Conservation (phyloP, 2,113 vertebrate genomes). For the Hydropotes inermis region DNA sequence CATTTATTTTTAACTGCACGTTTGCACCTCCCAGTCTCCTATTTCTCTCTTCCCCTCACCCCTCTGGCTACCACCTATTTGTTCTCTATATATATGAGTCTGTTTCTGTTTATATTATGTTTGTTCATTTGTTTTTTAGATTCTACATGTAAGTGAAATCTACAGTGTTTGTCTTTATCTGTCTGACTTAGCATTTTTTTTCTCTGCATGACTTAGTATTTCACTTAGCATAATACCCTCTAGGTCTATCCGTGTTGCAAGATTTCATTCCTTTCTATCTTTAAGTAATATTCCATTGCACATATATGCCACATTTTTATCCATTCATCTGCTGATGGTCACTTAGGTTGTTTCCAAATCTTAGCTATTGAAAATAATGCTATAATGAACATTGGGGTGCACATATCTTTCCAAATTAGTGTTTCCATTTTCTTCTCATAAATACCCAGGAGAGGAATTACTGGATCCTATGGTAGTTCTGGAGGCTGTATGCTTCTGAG, state of each 20-base stretch:
- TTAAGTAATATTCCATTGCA: neutral
- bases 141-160: neutral
- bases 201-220: neutral
- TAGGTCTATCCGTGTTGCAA: neutral
- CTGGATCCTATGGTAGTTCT: neutral
- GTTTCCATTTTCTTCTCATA: neutral
- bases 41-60: neutral
- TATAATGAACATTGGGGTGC: neutral
- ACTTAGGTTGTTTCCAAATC: neutral
- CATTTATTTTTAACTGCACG: neutral
- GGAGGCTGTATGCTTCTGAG: neutral
- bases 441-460: neutral
- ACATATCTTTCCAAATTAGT: neutral
- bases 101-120: neutral
- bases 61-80: neutral
- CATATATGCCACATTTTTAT: neutral
- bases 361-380: neutral
- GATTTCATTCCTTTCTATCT: neutral
- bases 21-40: neutral
- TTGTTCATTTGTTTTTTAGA: neutral
- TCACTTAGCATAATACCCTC: neutral
- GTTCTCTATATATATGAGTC: neutral
- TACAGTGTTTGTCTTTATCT: neutral
- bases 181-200: neutral
- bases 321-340: neutral